phyloP scores from a whole-genome alignment of 2,888 invertebrate genomes.

The Pheosia gnoma region DNA sequence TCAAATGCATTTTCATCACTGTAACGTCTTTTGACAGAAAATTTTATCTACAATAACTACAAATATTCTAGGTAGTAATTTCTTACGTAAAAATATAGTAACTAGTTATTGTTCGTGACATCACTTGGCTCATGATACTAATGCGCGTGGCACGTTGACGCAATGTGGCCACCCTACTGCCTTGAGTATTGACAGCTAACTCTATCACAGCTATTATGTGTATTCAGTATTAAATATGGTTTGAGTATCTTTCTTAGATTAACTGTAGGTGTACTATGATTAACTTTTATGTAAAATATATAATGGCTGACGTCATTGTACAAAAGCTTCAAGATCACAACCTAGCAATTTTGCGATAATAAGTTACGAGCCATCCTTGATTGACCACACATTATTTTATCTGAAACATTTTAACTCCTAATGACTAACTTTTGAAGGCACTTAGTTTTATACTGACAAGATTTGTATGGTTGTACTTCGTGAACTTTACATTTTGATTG shows the following conservation, averaged over 20 bases:
- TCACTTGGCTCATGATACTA: constrained; percentile 52
- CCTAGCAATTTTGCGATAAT: constrained; percentile 64
- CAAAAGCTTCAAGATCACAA: constrained; percentile 57
- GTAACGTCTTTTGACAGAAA: constrained; percentile 61
- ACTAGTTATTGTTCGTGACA: constrained; percentile 55
- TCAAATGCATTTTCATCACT: constrained; percentile 82
- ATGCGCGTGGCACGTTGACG: constrained; percentile 12
- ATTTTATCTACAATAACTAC: constrained; percentile 59
- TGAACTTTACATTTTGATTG: constrained; percentile 79
- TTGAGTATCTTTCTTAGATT: constrained; percentile 27
- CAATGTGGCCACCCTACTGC: constrained; percentile 3
- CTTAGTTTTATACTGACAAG: constrained; percentile 81
- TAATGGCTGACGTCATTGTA: constrained; percentile 29
- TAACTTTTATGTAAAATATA: constrained; percentile 16
- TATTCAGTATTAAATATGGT: constrained; percentile 39
- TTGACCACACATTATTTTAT: constrained; percentile 50
- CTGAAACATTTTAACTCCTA: constrained; percentile 74
- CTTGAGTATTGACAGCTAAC: constrained; percentile 17
- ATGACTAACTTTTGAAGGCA: constrained; percentile 82
- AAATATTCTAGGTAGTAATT: constrained; percentile 69
- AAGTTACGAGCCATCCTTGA: constrained; percentile 43
- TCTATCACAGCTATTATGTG: constrained; percentile 42
- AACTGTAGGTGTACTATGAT: constrained; percentile 22
- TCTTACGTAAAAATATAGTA: constrained; percentile 48
- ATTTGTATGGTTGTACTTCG: constrained; percentile 78